Conservation (phyloP, 1,140 invertebrate species). For the Bombus difficillimus region DNA sequence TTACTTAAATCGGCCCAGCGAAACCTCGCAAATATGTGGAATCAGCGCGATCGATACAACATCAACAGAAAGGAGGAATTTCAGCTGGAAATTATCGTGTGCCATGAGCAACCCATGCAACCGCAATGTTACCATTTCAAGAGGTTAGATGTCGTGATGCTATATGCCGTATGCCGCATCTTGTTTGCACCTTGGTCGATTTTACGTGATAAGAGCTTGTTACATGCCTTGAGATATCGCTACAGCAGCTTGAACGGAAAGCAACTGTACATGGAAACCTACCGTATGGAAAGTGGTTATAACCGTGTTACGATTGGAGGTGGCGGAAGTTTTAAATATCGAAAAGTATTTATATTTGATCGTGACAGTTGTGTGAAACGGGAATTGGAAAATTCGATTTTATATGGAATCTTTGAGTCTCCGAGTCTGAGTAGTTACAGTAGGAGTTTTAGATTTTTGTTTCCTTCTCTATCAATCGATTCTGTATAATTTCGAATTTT, state of each 20-base stretch:
- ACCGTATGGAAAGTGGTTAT: not conserved
- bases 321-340: not conserved
- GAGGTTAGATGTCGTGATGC: not conserved
- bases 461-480: not conserved
- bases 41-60: not conserved
- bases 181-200: conserved; percentile 33
- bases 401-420: no score
- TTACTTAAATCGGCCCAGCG: not conserved
- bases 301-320: not conserved
- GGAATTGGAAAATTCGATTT: not conserved
- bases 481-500: not conserved
- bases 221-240: not conserved
- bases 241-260: not conserved
- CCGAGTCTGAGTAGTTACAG: no score
- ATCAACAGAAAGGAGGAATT: not conserved
- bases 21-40: not conserved
- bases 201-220: not conserved
- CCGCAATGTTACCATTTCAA: conserved; percentile 18
- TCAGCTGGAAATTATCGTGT: conserved; percentile 10
- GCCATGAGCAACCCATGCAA: not conserved
- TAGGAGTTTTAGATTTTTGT: no score
- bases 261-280: not conserved
- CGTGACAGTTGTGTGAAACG: not conserved
- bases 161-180: not conserved
- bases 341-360: no score